These are phyloP conservation scores for Diarsia mendica DNA, from an alignment of 2,888 invertebrate species.

Conservation along the genomic window DNA sequence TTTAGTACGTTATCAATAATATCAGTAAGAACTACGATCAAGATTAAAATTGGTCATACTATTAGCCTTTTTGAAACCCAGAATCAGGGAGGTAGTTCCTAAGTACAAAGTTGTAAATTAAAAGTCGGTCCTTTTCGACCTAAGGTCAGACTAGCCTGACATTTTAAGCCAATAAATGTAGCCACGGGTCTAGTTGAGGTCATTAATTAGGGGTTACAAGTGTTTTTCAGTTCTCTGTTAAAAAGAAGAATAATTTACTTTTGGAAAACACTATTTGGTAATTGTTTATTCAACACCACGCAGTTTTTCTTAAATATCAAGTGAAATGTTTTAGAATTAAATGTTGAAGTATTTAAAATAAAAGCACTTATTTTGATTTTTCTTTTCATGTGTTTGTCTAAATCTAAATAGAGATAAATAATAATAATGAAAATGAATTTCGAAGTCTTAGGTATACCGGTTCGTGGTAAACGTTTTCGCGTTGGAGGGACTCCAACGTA, in stretches of 20 bases:
- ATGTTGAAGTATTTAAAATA: neutral
- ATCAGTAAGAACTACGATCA: neutral
- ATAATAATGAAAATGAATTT: neutral
- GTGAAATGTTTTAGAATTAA: neutral
- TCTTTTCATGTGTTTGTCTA: neutral
- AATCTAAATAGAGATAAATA: neutral
- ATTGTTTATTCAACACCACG: constrained; percentile 23
- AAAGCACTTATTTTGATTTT: constrained; percentile 9
- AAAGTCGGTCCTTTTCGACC: constrained; percentile 3
- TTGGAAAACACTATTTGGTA: neutral
- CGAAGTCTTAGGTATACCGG: too few species aligned
- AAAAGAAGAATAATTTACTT: constrained; percentile 26
- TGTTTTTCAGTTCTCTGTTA: constrained; percentile 24
- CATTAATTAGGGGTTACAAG: constrained; percentile 49
- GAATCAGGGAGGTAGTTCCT: neutral
- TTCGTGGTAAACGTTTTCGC: too few species aligned
- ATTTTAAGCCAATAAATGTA: constrained; percentile 45
- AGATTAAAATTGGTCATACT: neutral
- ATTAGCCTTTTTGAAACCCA: neutral
- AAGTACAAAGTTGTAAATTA: constrained; percentile 27
- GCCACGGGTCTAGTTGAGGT: constrained; percentile 13
- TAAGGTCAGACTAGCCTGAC: constrained; percentile 31
- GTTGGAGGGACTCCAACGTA: too few species aligned
- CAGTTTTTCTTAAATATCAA: constrained; percentile 3
- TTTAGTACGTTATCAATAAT: neutral